Evolutionary conservation across 2,888 invertebrate species (phyloP), one percentile per base, ranked within the genome.

Genomic region (Zaprionus lineosus): DNA sequence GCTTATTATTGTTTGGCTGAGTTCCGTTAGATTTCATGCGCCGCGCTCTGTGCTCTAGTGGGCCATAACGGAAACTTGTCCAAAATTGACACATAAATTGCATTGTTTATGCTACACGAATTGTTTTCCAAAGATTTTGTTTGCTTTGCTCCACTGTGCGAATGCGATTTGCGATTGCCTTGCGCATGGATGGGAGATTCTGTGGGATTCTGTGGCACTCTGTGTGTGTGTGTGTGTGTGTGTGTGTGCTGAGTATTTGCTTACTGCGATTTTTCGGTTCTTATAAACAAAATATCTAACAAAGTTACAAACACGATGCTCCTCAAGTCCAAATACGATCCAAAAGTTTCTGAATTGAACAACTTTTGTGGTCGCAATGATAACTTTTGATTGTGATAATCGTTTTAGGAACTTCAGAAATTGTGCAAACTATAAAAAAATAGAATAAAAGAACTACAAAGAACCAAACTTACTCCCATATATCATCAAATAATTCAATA

Each of bases 101-200:
- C 64, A 82, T 71, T 82, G 84, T 82, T 81, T 74, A 74, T 70
- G 66, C 61, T 37, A 51, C 51, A 43, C 24, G 52, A 70, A 68
- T 68, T 68, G 65, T 68, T 64, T 55, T 48, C 31, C 55, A 55
- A 63, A 50, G 36, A 47, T n/a, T 47, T 59, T 59, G 55, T 52
- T 51, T 52, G 28, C 41, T 57, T 47, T 52, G 57, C 28, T 14
- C 52, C 56, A 59, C 74, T 59, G 47, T 69, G 24, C 24, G 5
- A 5, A 37, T 40, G 34, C 48, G 33, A 33, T 46, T 48, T 46
- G 26, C 12, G 3, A 21, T 44, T 21, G 26, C 21, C 26, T 24
- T 40, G 37, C 26, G 34, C 9, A 31, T 24, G 9, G 19, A 15
- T 26, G 8, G 19, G 48, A n/a, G n/a, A n/a, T n/a, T n/a, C n/a